Evolutionary conservation across 1,140 invertebrate genomes (phyloP).

Genomic region (Orussus abietinus): DNA sequence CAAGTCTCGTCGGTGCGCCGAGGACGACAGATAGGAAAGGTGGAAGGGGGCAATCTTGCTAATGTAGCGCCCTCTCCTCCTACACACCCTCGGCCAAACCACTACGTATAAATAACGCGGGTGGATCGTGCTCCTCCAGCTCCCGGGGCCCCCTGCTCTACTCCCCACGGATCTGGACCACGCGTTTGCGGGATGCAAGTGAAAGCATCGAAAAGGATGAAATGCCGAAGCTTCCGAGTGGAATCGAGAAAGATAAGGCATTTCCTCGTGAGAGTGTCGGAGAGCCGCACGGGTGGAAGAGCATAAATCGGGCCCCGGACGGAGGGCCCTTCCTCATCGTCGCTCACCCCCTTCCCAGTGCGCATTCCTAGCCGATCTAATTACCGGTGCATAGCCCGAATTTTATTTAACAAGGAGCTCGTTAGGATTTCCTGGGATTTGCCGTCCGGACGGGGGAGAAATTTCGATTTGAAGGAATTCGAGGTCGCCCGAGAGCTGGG

Average conservation of each 20-base stretch:
- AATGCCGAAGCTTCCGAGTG: conserved; percentile 30
- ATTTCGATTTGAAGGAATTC: no score
- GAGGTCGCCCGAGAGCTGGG: no score
- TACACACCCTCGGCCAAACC: conserved; percentile 33
- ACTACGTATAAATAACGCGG: conserved; percentile 41
- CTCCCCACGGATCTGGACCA: conserved; percentile 14
- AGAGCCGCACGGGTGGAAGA: no score
- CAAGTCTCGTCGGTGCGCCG: no score
- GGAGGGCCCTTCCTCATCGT: no score
- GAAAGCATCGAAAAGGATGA: conserved; percentile 36
- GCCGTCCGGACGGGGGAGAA: no score
- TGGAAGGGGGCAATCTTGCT: conserved; percentile 43
- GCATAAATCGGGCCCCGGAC: no score
- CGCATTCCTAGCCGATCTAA: no score
- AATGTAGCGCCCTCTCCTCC: conserved; percentile 40
- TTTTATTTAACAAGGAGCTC: no score
- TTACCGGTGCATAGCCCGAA: no score
- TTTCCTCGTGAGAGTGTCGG: neutral
- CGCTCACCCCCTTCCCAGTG: no score
- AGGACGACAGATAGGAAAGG: conserved; percentile 6
- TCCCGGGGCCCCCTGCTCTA: neutral
- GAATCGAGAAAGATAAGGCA: conserved; percentile 36
- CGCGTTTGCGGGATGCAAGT: conserved; percentile 27
- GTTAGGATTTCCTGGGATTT: no score
- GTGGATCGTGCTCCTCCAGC: conserved; percentile 17